These are phyloP conservation scores for Galleria mellonella DNA, from an alignment of 1,140 invertebrate species.

Conservation along the genomic window DNA sequence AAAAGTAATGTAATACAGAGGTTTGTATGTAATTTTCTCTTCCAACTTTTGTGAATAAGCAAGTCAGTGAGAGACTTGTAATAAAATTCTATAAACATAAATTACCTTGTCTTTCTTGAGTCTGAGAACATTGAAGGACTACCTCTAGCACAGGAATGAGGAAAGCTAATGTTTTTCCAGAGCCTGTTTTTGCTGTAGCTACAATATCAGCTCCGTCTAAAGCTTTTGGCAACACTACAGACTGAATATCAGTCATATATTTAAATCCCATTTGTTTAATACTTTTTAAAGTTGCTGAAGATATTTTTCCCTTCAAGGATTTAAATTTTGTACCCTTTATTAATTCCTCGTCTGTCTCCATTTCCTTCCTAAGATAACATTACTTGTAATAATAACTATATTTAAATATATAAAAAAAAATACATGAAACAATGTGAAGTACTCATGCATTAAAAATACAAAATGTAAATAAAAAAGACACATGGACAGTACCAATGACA, in stretches of 20 bases:
- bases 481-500: too few species aligned
- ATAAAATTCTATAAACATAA: neutral
- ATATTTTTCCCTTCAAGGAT: conserved; percentile 34
- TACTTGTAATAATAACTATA: conserved; percentile 4
- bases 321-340: conserved; percentile 35
- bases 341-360: conserved; percentile 20
- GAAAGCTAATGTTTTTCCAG: conserved; percentile 81
- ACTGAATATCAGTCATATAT: conserved; percentile 92
- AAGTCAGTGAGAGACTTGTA: too few species aligned
- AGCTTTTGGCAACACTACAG: conserved; percentile 83
- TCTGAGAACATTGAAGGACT: conserved; percentile 84
- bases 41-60: too few species aligned
- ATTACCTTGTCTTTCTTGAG: conserved; percentile 80
- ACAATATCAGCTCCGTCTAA: conserved; percentile 90
- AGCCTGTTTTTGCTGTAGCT: conserved; percentile 96
- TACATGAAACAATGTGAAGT: too few species aligned
- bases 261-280: conserved; percentile 72
- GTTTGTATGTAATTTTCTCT: too few species aligned
- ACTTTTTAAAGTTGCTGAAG: conserved; percentile 29
- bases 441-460: too few species aligned
- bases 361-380: conserved; percentile 21
- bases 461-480: too few species aligned
- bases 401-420: too few species aligned
- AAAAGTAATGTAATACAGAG: too few species aligned
- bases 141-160: conserved; percentile 89